Evolutionary conservation across 1,140 invertebrate species (phyloP).

Genomic region (Tenebrio molitor): DNA sequence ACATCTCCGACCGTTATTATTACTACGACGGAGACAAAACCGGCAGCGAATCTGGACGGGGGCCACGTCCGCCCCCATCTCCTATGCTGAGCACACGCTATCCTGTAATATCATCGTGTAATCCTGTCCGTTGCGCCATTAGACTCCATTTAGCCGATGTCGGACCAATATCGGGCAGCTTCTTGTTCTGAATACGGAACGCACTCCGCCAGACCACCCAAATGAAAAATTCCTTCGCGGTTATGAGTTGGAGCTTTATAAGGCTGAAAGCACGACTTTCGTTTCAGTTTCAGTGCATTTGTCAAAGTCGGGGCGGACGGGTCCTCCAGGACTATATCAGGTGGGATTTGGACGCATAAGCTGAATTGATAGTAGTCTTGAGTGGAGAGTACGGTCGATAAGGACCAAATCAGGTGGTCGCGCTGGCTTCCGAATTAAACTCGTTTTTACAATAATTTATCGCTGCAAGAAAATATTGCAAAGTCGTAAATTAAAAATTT

Average conservation of each 20-base stretch:
- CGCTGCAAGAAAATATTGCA: too few relatives aligned
- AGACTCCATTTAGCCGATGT: slow-evolving; percentile 45
- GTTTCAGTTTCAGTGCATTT: slow-evolving; percentile 33
- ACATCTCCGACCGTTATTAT: background rate
- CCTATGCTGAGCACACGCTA: slow-evolving; percentile 32
- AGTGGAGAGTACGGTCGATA: too few relatives aligned
- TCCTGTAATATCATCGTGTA: slow-evolving; percentile 42
- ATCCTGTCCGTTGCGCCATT: slow-evolving; percentile 44
- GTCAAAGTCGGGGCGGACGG: slow-evolving; percentile 43
- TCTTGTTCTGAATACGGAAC: slow-evolving; percentile 39
- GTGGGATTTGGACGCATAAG: too few relatives aligned
- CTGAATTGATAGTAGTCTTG: too few relatives aligned
- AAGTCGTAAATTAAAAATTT: too few relatives aligned
- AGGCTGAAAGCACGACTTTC: slow-evolving; percentile 35
- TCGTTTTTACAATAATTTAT: too few relatives aligned
- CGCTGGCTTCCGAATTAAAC: too few relatives aligned
- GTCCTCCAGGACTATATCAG: too few relatives aligned
- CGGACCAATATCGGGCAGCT: slow-evolving; percentile 30
- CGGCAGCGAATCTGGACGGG: too few relatives aligned
- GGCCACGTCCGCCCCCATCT: slow-evolving; percentile 2
- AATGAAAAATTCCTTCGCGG: slow-evolving; percentile 41
- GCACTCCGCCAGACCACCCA: background rate
- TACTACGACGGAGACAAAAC: background rate
- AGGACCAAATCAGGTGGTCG: too few relatives aligned
- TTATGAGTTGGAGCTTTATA: slow-evolving; percentile 22